phyloP scores from a whole-genome alignment of 2,113 vertebrate genomes.

The Scomber colias region DNA sequence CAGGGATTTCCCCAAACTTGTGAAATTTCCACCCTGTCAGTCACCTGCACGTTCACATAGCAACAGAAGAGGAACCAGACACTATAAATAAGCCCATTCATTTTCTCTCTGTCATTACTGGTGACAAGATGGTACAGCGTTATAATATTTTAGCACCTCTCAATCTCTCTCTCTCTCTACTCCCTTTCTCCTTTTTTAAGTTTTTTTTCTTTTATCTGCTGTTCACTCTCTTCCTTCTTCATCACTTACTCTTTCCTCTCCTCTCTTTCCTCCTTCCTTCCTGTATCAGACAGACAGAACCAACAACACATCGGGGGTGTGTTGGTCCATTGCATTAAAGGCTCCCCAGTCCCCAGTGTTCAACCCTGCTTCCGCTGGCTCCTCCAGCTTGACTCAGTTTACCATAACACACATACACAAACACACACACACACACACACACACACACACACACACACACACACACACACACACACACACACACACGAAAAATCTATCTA shows the following conservation, averaged over 20 bases:
- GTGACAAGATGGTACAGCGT: not conserved
- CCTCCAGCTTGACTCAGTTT: conserved; percentile 28
- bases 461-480: no score
- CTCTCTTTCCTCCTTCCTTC: conserved; percentile 8
- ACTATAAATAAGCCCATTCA: not conserved
- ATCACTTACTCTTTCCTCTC: not conserved
- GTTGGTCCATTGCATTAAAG: conserved; percentile 41
- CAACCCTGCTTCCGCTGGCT: conserved; percentile 21
- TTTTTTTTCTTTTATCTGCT: not conserved
- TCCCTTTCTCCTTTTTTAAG: not conserved
- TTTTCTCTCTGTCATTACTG: not conserved
- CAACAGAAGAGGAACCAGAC: not conserved
- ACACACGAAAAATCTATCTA: no score
- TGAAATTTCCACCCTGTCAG: not conserved
- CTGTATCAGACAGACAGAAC: conserved; percentile 28
- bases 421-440: not conserved
- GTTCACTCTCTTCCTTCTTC: not conserved
- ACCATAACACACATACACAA: not conserved
- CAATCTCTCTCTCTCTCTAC: no score
- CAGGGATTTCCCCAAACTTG: not conserved
- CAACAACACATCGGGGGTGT: conserved; percentile 44
- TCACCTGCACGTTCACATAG: not conserved
- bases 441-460: no score
- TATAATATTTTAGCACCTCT: not conserved
- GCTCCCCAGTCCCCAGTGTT: conserved; percentile 12